These are phyloP conservation scores for Eumacrocentrus americanus DNA, from an alignment of 2,888 invertebrate species.

Conservation along the genomic window DNA sequence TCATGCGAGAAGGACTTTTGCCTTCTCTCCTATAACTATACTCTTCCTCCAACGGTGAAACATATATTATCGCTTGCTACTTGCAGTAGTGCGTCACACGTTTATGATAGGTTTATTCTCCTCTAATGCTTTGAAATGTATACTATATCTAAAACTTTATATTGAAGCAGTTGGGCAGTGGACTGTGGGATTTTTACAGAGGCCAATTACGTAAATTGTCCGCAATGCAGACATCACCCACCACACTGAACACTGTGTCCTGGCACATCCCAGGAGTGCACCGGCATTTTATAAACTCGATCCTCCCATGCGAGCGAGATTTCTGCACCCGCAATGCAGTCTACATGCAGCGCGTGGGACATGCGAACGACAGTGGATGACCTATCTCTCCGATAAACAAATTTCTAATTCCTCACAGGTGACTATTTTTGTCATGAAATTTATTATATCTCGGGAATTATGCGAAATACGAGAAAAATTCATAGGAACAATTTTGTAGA, in stretches of 20 bases:
- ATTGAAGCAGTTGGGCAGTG: background rate
- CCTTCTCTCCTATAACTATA: no score
- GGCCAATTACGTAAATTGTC: constrained; percentile 38
- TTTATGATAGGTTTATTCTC: no score
- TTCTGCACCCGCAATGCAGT: constrained; percentile 38
- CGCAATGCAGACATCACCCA: constrained; percentile 43
- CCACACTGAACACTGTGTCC: constrained; percentile 26
- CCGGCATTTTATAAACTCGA: constrained; percentile 17
- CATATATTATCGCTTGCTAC: no score
- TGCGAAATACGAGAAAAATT: background rate
- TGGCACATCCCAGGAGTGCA: constrained; percentile 34
- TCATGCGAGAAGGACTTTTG: constrained; percentile 30
- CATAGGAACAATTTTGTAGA: background rate
- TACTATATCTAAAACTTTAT: background rate
- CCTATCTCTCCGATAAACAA: background rate
- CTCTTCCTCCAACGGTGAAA: no score
- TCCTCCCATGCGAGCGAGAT: background rate
- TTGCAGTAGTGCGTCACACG: no score
- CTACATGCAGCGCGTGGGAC: constrained; percentile 20
- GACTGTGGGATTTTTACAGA: background rate
- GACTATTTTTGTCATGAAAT: background rate
- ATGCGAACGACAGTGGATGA: no score
- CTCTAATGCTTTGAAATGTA: no score
- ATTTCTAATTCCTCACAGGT: no score
- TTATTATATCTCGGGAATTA: background rate